Conservation (phyloP, 30 jellyfish, hydroid and myxozoan species). For the Turritopsis dohrnii region DNA sequence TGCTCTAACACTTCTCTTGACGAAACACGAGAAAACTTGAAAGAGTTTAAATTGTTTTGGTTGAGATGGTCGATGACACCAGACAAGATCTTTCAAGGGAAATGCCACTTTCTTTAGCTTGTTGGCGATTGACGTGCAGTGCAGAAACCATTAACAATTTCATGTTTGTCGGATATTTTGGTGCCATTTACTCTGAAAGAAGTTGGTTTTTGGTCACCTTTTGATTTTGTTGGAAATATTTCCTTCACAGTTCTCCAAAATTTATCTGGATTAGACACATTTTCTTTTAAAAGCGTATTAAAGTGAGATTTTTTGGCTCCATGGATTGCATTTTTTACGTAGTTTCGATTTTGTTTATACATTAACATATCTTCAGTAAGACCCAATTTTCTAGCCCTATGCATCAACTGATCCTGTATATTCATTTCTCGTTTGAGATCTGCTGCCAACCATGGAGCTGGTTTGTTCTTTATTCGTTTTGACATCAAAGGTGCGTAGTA, state of each 20-base stretch:
- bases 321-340: too few relatives aligned
- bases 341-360: neutral
- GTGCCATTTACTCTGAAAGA: neutral
- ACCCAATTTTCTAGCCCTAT: neutral
- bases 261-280: neutral
- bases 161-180: neutral
- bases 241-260: neutral
- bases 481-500: neutral
- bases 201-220: neutral
- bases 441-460: conserved; percentile 2
- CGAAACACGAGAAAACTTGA: neutral
- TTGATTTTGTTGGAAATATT: neutral
- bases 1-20: too few relatives aligned
- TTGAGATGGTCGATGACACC: conserved; percentile 5
- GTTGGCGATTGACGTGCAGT: neutral
- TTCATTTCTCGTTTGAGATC: conserved; percentile 3
- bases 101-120: neutral
- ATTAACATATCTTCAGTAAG: neutral
- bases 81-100: neutral
- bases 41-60: neutral
- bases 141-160: neutral
- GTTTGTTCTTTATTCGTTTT: neutral
- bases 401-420: neutral
- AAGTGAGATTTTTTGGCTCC: neutral
- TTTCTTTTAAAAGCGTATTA: neutral